Percentiles rank a stretch among this genome's conserved stretches.
These are phyloP conservation scores for Sebastes steindachneri DNA, from an alignment of 2,797 vertebrate genomes.

Conservation along the genomic window DNA sequence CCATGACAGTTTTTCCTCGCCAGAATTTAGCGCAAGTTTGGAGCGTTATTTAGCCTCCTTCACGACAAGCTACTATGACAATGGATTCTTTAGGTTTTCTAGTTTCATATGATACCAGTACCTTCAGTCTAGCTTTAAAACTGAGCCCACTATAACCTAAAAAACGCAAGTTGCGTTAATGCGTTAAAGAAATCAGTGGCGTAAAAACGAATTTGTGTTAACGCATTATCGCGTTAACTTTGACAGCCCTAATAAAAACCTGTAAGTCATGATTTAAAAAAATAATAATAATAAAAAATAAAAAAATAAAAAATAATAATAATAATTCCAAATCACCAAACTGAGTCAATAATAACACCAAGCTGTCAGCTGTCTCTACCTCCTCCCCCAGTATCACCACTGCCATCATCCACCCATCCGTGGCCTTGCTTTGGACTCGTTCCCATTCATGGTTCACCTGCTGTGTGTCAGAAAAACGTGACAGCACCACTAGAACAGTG, in stretches of 20 bases:
- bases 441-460: conserved; percentile 53
- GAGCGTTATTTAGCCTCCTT: no score
- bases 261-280: neutral
- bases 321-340: neutral
- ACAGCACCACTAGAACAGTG: conserved; percentile 34
- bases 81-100: no score
- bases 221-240: no score
- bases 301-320: no score
- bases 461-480: conserved; percentile 32
- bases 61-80: no score
- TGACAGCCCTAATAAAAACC: neutral
- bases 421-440: conserved; percentile 17
- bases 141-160: rapidly evolving
- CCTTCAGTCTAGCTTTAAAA: rapidly evolving
- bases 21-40: rapidly evolving
- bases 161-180: no score
- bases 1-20: no score
- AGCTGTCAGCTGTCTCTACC: neutral
- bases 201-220: rapidly evolving
- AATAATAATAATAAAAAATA: no score
- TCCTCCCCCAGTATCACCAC: neutral
- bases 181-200: no score
- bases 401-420: neutral
- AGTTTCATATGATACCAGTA: no score
- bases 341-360: neutral